Base-by-base conservation (phyloP, 2,113 vertebrate species). In the Bettongia penicillata region DNA sequence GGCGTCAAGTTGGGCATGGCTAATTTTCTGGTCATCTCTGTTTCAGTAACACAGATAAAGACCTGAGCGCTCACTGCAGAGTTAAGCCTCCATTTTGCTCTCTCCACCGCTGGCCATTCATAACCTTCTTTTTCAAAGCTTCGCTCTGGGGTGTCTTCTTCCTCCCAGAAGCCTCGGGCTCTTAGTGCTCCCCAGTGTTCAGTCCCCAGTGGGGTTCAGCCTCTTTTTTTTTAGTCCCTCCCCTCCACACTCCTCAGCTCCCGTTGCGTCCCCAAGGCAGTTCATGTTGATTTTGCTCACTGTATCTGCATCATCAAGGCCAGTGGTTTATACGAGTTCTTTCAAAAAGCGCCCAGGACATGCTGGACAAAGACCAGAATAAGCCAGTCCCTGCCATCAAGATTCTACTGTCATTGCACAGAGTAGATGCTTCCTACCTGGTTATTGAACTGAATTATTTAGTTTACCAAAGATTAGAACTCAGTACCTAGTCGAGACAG, bases 1-100 rank as follows among this genome's bases (percentile, higher is more conserved):
- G 97, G 97, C 97, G 97, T 97, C 95, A 97, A 93, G 93, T 95
- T 95, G 93, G 93, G 95, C 96, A 95, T 89, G 51, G 51, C 93
- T 98, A 95, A 98, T 98, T 97, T 97, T 96, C 96, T 97, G 95
- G 95, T 97, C 94, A 92, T 96, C 53, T 96, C 91, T 90, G 94
- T 94, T 97, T 97, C 97, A 95, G 96, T 96, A 95, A 96, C 96
- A 97, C 96, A 95, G 95, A 96, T 96, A 91, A 97, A 93, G 89
- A 77, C 90, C 94, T 1, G 26, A 57, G 77, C 92, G 90, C 52
- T 48, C 48, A 57, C 95, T 92, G 61, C 91, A 90, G 4, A 93
- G 94, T 19, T 9, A 1, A 22, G 16, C n/a, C 68, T 0, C 68
- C 68, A 43, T 43, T 84, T 37, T 14, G 61, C 61, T 43, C 68